Evolutionary conservation across 1,140 invertebrate species (phyloP), one percentile per base, ranked within the genome.

Genomic region (Drosophila tropicalis): DNA sequence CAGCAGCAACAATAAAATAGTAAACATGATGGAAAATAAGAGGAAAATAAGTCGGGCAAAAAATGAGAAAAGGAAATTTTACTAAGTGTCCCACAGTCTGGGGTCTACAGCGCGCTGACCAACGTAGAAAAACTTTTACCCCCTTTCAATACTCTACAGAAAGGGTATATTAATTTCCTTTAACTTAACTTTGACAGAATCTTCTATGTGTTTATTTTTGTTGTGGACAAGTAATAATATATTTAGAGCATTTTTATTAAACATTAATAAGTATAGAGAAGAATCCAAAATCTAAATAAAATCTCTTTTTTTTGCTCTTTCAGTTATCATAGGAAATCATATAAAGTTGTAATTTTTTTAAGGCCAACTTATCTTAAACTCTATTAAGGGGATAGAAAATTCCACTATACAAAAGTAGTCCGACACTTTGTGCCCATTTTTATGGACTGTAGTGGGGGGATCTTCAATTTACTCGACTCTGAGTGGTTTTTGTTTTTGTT

Each of bases 401-500:
- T 44, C 10, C 15, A 15, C n/a, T 5, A 44, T 2, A 1, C 15
- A 5, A 44, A 44, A 15, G n/a, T 15, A 47, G 6, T 17, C 1
- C 9, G 3, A 5, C 17, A 22, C 1, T 51, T 3, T 19, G 17
- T 22, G 6, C 15, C 32, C 12, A 39, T 39, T 54, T 69, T 72
- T 47, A 57, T 41, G 39, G 40, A 0, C 47, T 17, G 61, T n/a
- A 9, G 54, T 13, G 17, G 25, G 34, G 69, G 70, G 70, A 62
- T 79, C 83, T 56, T 73, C 69, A 87, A 87, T 87, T 79, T 86
- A 86, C 82, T 76, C 72, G 70, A 67, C 79, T 87, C 77, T 87
- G 83, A 87, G 82, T 87, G 82, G 83, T 87, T 86, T 87, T 87
- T 87, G 76, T 86, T 82, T 62, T 87, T 79, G 63, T 67, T 79